Evolutionary conservation across 2,797 vertebrate genomes (phyloP).

Genomic region (Sebastes oblongus): DNA sequence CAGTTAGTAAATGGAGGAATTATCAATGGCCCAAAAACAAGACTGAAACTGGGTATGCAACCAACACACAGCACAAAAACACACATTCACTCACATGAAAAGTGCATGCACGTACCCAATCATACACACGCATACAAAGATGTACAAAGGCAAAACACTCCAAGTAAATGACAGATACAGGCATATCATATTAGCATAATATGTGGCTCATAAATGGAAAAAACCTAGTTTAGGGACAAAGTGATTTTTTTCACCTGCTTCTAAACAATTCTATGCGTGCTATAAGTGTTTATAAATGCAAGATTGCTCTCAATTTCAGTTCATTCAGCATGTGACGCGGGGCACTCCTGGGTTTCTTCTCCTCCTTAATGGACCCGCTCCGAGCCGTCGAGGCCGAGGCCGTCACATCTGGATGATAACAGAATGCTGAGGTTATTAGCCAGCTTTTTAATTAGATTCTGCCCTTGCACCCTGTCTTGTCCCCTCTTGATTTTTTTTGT

Average conservation of each 20-base stretch:
- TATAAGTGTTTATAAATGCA: conserved; percentile 57
- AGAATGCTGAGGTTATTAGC: conserved; percentile 63
- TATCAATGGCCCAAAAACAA: conserved; percentile 93
- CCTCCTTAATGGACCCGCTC: conserved; percentile 24
- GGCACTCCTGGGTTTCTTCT: conserved; percentile 23
- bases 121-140: conserved; percentile 29
- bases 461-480: conserved; percentile 49
- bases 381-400: conserved; percentile 31
- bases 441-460: conserved; percentile 74
- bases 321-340: conserved; percentile 25
- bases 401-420: conserved; percentile 56
- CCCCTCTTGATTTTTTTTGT: conserved; percentile 29
- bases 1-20: conserved; percentile 97
- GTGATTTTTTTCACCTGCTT: conserved; percentile 40
- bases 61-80: conserved; percentile 6
- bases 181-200: conserved; percentile 71
- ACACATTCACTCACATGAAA: not conserved
- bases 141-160: conserved; percentile 65
- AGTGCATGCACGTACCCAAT: not conserved
- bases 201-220: conserved; percentile 58
- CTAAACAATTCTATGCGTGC: conserved; percentile 43
- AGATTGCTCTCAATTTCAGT: conserved; percentile 47
- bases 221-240: conserved; percentile 58
- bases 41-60: conserved; percentile 87
- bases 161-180: conserved; percentile 62